Conservation (phyloP, 1,140 invertebrate species). For the Polyergus mexicanus region DNA sequence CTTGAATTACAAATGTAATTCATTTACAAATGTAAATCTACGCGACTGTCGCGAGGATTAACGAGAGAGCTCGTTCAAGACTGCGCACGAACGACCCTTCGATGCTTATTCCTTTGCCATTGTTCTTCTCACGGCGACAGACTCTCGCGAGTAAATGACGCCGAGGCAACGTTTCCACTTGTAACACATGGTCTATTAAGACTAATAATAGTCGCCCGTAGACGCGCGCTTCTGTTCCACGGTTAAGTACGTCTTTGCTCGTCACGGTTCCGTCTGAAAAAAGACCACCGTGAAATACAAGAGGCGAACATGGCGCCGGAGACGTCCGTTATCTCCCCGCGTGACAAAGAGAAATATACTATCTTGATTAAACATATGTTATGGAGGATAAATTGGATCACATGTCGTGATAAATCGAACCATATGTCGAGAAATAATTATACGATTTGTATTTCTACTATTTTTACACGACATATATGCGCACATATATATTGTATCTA, state of each 20-base stretch:
- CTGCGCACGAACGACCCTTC: constrained; percentile 50
- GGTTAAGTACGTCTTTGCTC: constrained; percentile 27
- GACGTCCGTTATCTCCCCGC: not conserved
- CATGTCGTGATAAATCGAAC: constrained; percentile 11
- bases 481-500: too few relatives aligned
- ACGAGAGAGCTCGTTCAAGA: constrained; percentile 49
- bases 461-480: not conserved
- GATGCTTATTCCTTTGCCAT: constrained; percentile 47
- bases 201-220: constrained; percentile 83
- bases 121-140: constrained; percentile 50
- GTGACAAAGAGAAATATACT: constrained; percentile 16
- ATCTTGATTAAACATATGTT: constrained; percentile 7
- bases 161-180: constrained; percentile 56
- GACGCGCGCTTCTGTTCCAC: constrained; percentile 46
- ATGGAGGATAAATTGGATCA: constrained; percentile 18
- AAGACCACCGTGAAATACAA: constrained; percentile 32
- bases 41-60: constrained; percentile 46
- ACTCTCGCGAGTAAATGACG: constrained; percentile 36
- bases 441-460: not conserved
- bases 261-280: constrained; percentile 29
- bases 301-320: constrained; percentile 7
- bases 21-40: constrained; percentile 56
- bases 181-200: constrained; percentile 84
- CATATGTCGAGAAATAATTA: not conserved
- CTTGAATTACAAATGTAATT: constrained; percentile 49